These are phyloP conservation scores for Carassius auratus DNA, from an alignment of 2,113 vertebrate species.

Conservation along the genomic window DNA sequence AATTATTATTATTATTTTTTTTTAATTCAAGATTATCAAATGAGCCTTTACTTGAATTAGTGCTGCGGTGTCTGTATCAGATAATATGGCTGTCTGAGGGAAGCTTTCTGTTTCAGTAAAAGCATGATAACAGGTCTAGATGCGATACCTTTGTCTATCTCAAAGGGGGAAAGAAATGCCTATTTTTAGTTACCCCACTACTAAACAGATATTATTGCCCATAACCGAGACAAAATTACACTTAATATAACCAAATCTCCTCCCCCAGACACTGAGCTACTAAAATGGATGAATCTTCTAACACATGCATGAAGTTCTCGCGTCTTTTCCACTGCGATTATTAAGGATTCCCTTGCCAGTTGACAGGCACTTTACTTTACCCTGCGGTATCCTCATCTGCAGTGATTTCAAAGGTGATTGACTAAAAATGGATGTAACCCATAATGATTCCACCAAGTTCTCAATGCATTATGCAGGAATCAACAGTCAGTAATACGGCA, in stretches of 20 bases:
- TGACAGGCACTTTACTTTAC: constrained; percentile 32
- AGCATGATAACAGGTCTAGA: background rate
- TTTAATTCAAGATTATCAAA: background rate
- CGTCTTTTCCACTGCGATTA: constrained; percentile 26
- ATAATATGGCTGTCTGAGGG: constrained; percentile 19
- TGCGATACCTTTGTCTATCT: background rate
- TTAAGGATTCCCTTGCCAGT: constrained; percentile 38
- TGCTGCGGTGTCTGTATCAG: constrained; percentile 1
- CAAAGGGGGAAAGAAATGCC: background rate
- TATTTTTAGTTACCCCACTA: background rate
- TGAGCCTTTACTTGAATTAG: constrained; percentile 13
- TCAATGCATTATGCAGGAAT: constrained; percentile 56
- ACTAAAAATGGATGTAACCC: constrained; percentile 30
- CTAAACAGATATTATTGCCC: background rate
- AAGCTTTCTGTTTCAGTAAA: constrained; percentile 19
- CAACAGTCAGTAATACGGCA: constrained; percentile 30
- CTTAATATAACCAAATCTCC: constrained; percentile 23
- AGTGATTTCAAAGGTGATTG: constrained; percentile 14
- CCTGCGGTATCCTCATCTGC: constrained; percentile 4
- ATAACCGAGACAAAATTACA: background rate
- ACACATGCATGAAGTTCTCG: constrained; percentile 31
- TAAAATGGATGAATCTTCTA: constrained; percentile 12
- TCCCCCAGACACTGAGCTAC: background rate
- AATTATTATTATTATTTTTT: background rate
- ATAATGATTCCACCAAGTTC: constrained; percentile 43